Percentiles rank a stretch among this genome's conserved stretches.
phyloP scores from a whole-genome alignment of 2,888 invertebrate species.

The Emmelina monodactyla region DNA sequence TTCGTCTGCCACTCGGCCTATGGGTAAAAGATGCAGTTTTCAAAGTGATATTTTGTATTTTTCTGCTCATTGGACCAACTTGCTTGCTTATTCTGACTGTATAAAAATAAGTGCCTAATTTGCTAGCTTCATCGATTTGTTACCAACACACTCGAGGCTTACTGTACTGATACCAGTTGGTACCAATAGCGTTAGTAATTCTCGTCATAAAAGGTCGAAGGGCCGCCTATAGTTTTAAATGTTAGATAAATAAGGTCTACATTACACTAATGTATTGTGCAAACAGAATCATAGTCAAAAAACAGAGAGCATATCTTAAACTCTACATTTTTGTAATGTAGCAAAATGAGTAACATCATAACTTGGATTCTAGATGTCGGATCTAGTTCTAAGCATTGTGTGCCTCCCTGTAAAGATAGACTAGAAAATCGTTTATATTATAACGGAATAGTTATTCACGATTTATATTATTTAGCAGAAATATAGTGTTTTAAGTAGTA shows the following conservation, averaged over 20 bases:
- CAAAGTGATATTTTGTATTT: no score
- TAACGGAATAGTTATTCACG: conserved; percentile 22
- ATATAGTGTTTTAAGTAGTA: conserved; percentile 7
- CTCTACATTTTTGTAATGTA: conserved; percentile 19
- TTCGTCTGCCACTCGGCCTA: no score
- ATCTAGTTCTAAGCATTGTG: conserved; percentile 54
- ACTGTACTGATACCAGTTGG: no score
- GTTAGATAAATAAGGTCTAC: conserved; percentile 22
- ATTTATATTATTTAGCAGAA: conserved; percentile 14
- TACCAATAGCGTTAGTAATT: no score
- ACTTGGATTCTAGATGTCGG: conserved; percentile 28
- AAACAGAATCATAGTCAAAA: conserved; percentile 11
- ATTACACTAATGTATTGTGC: conserved; percentile 20
- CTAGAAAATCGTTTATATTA: conserved; percentile 26
- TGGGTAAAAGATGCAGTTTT: no score
- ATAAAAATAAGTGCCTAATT: no score
- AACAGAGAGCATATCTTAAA: neutral
- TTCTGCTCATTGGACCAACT: no score
- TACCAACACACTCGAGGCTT: no score
- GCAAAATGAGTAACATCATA: conserved; percentile 29
- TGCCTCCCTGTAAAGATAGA: conserved; percentile 57
- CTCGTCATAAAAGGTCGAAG: conserved; percentile 48
- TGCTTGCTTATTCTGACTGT: no score
- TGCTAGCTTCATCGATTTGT: no score
- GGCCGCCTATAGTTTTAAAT: conserved; percentile 58